Conservation (phyloP, 1,140 invertebrate genomes). For the Marisa cornuarietis region DNA sequence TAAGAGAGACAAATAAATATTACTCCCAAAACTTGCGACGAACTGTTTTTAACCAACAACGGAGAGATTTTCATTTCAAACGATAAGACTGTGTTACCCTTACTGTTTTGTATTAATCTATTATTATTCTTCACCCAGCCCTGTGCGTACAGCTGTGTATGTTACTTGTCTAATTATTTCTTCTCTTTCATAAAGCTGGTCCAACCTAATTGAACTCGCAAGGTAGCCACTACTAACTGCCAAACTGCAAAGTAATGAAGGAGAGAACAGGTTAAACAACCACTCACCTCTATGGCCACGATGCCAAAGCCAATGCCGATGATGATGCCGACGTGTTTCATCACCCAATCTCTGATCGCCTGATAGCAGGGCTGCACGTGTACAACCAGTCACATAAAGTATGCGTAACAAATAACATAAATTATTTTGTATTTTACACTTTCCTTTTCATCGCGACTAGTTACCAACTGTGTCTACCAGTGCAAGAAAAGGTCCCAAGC, state of each 20-base stretch:
- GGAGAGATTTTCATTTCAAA: too few relatives aligned
- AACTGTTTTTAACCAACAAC: too few relatives aligned
- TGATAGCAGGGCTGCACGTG: conserved; percentile 9
- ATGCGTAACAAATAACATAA: too few relatives aligned
- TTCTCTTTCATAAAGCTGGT: background rate
- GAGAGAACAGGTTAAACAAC: conserved; percentile 4
- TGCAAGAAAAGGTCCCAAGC: too few relatives aligned
- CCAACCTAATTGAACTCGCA: background rate
- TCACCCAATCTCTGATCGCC: conserved; percentile 18
- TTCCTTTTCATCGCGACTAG: too few relatives aligned
- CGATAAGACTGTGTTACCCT: too few relatives aligned
- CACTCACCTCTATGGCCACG: conserved; percentile 28
- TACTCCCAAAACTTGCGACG: too few relatives aligned
- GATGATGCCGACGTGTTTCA: conserved; percentile 12
- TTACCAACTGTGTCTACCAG: too few relatives aligned
- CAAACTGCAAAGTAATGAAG: background rate
- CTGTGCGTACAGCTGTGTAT: background rate
- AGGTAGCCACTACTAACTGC: background rate
- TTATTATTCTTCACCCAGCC: too few relatives aligned
- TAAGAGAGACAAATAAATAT: background rate
- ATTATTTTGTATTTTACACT: too few relatives aligned
- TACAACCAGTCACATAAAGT: too few relatives aligned
- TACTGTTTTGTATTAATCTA: too few relatives aligned
- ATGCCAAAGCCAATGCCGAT: conserved; percentile 22
- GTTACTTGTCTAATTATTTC: background rate